phyloP scores from a whole-genome alignment of 2,888 invertebrate genomes.

The Coelopa pilipes region DNA sequence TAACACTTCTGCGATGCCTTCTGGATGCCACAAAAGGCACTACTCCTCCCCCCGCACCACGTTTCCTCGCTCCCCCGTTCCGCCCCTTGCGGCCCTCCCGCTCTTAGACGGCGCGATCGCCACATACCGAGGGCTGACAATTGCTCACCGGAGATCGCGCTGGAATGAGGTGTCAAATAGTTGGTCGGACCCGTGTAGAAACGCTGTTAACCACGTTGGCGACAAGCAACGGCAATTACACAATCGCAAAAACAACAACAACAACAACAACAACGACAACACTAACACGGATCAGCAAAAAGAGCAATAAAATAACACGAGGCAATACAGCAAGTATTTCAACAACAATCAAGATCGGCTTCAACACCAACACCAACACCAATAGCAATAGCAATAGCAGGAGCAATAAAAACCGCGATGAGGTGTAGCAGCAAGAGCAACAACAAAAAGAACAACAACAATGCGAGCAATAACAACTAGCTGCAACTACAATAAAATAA shows the following conservation, averaged over 20 bases:
- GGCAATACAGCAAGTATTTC: too few relatives aligned
- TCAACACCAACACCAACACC: too few relatives aligned
- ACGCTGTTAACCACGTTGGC: slow-evolving; percentile 34
- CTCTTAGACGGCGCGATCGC: too few relatives aligned
- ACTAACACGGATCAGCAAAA: background rate
- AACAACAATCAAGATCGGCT: too few relatives aligned
- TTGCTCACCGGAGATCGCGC: slow-evolving; percentile 12
- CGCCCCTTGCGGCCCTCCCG: too few relatives aligned
- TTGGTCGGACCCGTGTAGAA: slow-evolving; percentile 32
- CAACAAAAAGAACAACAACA: too few relatives aligned
- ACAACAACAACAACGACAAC: slow-evolving; percentile 7
- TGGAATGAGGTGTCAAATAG: slow-evolving; percentile 36
- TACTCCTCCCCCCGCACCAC: background rate
- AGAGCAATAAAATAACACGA: too few relatives aligned
- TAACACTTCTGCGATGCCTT: slow-evolving; percentile 25
- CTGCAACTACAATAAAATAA: background rate
- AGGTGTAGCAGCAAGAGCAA: too few relatives aligned
- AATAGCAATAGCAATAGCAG: too few relatives aligned
- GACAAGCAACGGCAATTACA: slow-evolving; percentile 31
- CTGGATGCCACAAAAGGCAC: background rate
- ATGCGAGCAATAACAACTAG: too few relatives aligned
- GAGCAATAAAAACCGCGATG: too few relatives aligned
- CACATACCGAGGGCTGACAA: slow-evolving; percentile 23
- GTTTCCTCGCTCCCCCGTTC: too few relatives aligned
- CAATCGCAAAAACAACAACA: slow-evolving; percentile 2